Evolutionary conservation across 2,888 invertebrate genomes (phyloP).

Genomic region (Papilio elwesi): DNA sequence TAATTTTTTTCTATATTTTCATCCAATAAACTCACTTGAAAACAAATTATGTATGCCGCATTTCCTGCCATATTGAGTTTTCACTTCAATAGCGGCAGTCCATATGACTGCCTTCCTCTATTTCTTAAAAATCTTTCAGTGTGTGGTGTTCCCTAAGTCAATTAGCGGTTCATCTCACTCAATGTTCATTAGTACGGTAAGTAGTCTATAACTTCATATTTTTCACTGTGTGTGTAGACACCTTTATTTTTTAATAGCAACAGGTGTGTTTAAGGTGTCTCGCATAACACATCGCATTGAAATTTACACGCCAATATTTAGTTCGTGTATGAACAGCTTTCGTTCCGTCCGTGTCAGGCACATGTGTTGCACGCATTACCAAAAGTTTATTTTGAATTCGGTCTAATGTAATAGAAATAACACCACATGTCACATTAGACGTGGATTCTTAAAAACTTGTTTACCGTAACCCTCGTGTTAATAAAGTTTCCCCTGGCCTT

Average conservation of each 20-base stretch:
- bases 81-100: too few species aligned
- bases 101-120: too few species aligned
- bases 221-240: background rate
- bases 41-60: background rate
- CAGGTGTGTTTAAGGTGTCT: background rate
- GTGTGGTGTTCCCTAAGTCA: too few species aligned
- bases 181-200: too few species aligned
- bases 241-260: slow-evolving; percentile 9
- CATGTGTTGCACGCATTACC: slow-evolving; percentile 59
- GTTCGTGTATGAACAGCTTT: slow-evolving; percentile 27
- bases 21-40: background rate
- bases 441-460: slow-evolving; percentile 61
- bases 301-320: slow-evolving; percentile 36
- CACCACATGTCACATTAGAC: slow-evolving; percentile 61
- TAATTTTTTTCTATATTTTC: background rate
- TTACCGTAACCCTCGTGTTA: slow-evolving; percentile 64
- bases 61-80: too few species aligned
- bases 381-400: slow-evolving; percentile 61
- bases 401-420: slow-evolving; percentile 63
- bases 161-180: too few species aligned
- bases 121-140: too few species aligned
- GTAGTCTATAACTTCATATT: background rate
- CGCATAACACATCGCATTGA: slow-evolving; percentile 33
- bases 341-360: slow-evolving; percentile 43
- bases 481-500: slow-evolving; percentile 50